These are phyloP conservation scores for Sitta europaea DNA, from an alignment of 2,113 vertebrate species.

Conservation along the genomic window DNA sequence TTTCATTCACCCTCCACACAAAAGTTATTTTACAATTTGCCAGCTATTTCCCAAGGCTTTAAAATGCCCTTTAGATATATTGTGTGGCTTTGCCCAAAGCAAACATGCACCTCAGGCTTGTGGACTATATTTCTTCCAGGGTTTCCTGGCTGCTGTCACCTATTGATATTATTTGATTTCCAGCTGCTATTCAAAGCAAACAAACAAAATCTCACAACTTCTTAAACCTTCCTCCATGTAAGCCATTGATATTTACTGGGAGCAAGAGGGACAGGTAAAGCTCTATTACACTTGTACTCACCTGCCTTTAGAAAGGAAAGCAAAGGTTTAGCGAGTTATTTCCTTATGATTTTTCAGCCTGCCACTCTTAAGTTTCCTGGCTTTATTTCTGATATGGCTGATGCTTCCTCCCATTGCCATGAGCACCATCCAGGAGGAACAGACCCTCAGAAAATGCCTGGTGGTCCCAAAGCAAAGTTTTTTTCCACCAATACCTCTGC, in stretches of 20 bases:
- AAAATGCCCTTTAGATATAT: conserved; percentile 44
- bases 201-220: conserved; percentile 46
- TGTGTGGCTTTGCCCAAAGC: not conserved
- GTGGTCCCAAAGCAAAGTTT: not conserved
- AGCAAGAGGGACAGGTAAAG: not conserved
- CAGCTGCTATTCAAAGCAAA: conserved; percentile 30
- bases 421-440: not conserved
- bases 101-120: not conserved
- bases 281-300: not conserved
- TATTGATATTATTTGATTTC: conserved; percentile 66
- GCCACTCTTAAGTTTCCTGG: not conserved
- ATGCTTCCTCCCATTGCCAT: not conserved
- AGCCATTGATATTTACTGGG: conserved; percentile 48
- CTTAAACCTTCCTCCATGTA: not conserved
- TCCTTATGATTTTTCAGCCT: not conserved
- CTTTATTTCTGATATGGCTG: not conserved
- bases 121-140: not conserved
- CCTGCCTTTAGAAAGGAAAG: not conserved
- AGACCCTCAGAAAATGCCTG: not conserved
- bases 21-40: not conserved
- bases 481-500: not conserved
- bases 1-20: not conserved
- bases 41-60: conserved; percentile 3
- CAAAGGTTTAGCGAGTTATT: not conserved
- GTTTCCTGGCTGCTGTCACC: conserved; percentile 1